phyloP scores from a whole-genome alignment of 2,797 vertebrate genomes.

The Premnoplex brunnescens region DNA sequence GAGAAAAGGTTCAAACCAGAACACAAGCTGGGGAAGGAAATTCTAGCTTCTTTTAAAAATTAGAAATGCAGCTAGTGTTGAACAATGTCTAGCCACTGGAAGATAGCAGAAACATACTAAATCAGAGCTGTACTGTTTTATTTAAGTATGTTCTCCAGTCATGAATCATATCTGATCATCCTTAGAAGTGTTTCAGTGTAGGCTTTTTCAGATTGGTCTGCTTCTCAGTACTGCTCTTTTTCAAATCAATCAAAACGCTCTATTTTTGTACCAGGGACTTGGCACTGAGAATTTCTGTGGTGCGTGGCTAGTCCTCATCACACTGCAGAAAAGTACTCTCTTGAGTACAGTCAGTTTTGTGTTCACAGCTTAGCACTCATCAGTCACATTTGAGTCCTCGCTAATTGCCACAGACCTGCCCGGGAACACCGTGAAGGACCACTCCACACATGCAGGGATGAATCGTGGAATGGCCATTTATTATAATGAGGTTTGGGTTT shows the following conservation, averaged over 20 bases:
- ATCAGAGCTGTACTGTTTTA: not conserved
- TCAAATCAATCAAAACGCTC: not conserved
- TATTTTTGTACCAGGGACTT: not conserved
- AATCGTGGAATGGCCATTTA: no score
- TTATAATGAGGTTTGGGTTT: no score
- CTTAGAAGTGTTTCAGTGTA: not conserved
- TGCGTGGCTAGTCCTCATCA: rapidly evolving
- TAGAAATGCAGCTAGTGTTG: not conserved
- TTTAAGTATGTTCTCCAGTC: not conserved
- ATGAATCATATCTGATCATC: not conserved
- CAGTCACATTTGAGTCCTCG: not conserved
- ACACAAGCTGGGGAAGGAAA: not conserved
- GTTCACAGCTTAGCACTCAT: not conserved
- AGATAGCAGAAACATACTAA: not conserved
- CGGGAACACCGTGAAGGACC: no score
- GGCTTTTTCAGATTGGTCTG: not conserved
- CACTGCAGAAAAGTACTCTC: not conserved
- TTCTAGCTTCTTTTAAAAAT: not conserved
- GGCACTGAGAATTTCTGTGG: not conserved
- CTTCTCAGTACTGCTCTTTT: not conserved
- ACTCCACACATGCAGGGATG: no score
- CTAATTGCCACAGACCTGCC: no score
- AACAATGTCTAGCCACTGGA: not conserved
- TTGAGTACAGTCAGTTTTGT: not conserved
- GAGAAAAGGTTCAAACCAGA: not conserved